Conservation (phyloP, 2,888 invertebrate genomes). For the Periphyllus acericola region DNA sequence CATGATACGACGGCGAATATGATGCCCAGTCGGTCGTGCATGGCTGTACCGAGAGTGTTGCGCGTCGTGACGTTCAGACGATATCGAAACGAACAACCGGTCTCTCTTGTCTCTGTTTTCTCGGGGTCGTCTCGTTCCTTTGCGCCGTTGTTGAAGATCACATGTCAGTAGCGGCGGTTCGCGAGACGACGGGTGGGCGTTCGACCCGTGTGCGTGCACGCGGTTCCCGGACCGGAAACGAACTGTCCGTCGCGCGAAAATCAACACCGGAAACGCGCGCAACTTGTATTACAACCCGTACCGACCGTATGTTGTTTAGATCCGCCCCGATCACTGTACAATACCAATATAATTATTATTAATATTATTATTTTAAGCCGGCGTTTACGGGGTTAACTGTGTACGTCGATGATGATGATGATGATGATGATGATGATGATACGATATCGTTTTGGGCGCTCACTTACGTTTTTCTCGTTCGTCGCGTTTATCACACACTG, state of each 20-base stretch:
- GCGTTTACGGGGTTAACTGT: too few relatives aligned
- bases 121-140: background rate
- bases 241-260: background rate
- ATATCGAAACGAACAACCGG: background rate
- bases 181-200: background rate
- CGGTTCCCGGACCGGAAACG: background rate
- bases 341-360: background rate
- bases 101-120: background rate
- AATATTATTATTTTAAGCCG: background rate
- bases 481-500: slow-evolving; percentile 27
- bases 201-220: background rate
- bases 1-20: slow-evolving; percentile 14
- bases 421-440: too few relatives aligned
- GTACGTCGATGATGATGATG: too few relatives aligned
- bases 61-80: background rate
- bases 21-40: slow-evolving; percentile 27
- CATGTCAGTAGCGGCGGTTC: background rate
- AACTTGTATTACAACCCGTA: too few relatives aligned
- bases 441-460: background rate
- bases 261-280: background rate
- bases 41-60: background rate
- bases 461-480: background rate
- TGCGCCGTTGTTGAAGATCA: background rate
- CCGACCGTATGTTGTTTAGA: background rate
- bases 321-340: background rate